Conservation (phyloP, 2,113 vertebrate genomes). For the Falcunculus frontatus region DNA sequence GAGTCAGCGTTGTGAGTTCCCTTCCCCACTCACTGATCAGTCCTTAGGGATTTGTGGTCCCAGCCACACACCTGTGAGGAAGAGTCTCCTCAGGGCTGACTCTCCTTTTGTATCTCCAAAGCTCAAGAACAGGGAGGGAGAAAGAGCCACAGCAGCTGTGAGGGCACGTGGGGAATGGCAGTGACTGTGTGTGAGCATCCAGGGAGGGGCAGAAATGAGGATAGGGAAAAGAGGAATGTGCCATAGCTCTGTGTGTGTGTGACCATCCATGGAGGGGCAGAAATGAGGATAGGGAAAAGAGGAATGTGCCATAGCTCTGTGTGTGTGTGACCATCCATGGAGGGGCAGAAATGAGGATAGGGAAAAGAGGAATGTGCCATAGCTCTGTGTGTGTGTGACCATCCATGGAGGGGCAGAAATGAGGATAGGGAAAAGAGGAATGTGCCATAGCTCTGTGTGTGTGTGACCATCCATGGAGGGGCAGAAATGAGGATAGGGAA, state of each 20-base stretch:
- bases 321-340: not conserved
- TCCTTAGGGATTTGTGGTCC: not conserved
- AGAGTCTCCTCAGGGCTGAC: not conserved
- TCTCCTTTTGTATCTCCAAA: not conserved
- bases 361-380: not conserved
- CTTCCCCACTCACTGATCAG: not conserved
- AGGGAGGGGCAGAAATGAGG: not conserved
- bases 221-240: not conserved
- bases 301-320: not conserved
- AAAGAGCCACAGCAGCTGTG: not conserved
- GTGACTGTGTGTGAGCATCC: not conserved
- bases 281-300: not conserved
- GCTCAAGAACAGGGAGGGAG: not conserved
- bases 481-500: not conserved
- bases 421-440: not conserved
- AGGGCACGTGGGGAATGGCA: rapidly evolving
- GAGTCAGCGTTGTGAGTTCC: not conserved
- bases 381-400: not conserved
- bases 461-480: not conserved
- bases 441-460: not conserved
- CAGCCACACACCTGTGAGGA: rapidly evolving
- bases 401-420: not conserved
- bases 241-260: not conserved
- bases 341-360: not conserved
- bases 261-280: not conserved